A percentile compares a stretch with the other conserved stretches of the same genome.
phyloP scores from a whole-genome alignment of 2,888 invertebrate species.

The Drosophila hamatofila region DNA sequence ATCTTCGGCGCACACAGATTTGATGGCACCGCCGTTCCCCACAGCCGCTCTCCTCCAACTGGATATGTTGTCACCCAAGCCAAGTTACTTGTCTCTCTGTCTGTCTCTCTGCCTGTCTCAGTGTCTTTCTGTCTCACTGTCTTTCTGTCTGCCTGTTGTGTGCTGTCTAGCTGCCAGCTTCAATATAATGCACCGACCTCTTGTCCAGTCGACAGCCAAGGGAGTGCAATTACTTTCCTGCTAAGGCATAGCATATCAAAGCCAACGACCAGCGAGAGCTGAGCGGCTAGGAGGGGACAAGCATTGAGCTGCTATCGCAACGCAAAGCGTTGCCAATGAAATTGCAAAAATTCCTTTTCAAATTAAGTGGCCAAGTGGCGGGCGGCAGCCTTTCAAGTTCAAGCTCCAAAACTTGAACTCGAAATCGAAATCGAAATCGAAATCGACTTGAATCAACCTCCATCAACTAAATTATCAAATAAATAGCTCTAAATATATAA shows the following conservation, averaged over 20 bases:
- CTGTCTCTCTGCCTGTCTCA: not conserved
- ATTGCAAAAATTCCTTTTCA: slow-evolving; percentile 14
- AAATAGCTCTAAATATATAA: not conserved
- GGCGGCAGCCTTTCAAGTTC: slow-evolving; percentile 9
- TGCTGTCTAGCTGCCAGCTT: slow-evolving; percentile 44
- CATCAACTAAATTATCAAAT: not conserved
- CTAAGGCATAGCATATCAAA: slow-evolving; percentile 33
- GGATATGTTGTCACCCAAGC: slow-evolving; percentile 35
- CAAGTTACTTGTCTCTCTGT: slow-evolving; percentile 12
- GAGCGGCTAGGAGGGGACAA: not conserved
- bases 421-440: not conserved
- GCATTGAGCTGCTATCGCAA: not conserved
- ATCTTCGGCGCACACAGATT: slow-evolving; percentile 61
- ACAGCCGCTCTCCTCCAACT: not conserved
- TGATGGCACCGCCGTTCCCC: not conserved
- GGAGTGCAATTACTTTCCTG: slow-evolving; percentile 59
- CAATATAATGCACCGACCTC: slow-evolving; percentile 48
- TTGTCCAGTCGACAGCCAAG: slow-evolving; percentile 24
- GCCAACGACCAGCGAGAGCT: slow-evolving; percentile 10
- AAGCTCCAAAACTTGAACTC: not conserved
- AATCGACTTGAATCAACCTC: not conserved
- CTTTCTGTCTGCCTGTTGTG: slow-evolving; percentile 4
- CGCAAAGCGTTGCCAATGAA: slow-evolving; percentile 8
- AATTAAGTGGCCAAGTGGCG: slow-evolving; percentile 20
- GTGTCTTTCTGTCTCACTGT: too few relatives aligned